Conservation (phyloP, 2,888 invertebrate species). For the Germaria angustata region DNA sequence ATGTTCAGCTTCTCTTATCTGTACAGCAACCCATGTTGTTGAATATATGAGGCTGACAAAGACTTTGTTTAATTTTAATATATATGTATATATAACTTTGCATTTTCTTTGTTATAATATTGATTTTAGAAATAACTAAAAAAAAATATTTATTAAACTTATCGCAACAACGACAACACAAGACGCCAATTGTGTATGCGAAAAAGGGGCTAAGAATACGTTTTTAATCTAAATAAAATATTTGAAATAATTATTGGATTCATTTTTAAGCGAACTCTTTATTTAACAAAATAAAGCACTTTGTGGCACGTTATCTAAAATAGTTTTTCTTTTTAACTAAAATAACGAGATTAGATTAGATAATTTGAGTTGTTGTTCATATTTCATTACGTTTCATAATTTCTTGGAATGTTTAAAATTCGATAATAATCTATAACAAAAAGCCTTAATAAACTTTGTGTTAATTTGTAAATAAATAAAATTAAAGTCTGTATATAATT, state of each 20-base stretch:
- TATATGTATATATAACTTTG: conserved; percentile 32
- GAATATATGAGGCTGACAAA: conserved; percentile 12
- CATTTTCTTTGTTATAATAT: conserved; percentile 48
- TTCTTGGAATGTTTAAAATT: neutral
- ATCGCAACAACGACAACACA: conserved; percentile 13
- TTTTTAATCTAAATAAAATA: conserved; percentile 24
- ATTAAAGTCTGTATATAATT: neutral
- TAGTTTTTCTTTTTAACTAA: neutral
- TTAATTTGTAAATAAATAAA: no score
- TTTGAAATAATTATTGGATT: neutral
- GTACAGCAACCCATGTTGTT: conserved; percentile 14
- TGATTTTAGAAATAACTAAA: conserved; percentile 43
- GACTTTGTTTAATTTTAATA: conserved; percentile 22
- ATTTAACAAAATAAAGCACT: neutral
- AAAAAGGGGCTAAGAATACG: conserved; percentile 36
- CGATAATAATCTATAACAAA: neutral
- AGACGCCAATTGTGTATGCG: conserved; percentile 26
- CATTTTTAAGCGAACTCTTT: neutral
- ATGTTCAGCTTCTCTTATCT: conserved; percentile 18
- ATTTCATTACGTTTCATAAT: neutral
- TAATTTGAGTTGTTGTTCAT: neutral
- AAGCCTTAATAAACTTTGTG: neutral
- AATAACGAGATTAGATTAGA: conserved; percentile 15
- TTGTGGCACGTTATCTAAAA: neutral
- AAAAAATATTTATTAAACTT: conserved; percentile 14